These are phyloP conservation scores for Philotrypesis tridentata DNA, from an alignment of 1,140 invertebrate genomes.

Conservation along the genomic window DNA sequence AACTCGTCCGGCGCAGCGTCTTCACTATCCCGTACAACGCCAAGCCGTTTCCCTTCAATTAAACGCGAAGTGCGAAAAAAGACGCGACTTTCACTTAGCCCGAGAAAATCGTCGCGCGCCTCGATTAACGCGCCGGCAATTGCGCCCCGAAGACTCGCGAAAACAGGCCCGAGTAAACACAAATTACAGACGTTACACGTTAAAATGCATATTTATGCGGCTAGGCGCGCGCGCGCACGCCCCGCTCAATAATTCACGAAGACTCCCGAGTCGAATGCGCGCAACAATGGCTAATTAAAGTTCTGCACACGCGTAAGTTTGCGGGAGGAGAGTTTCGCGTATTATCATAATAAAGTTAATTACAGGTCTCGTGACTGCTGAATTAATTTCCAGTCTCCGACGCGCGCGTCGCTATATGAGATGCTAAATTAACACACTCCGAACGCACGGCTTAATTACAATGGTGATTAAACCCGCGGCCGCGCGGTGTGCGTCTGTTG, in stretches of 20 bases:
- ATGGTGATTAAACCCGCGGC: conserved; percentile 15
- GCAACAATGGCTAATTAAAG: conserved; percentile 42
- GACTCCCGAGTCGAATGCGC: too few relatives aligned
- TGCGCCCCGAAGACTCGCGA: background rate
- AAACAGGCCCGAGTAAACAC: background rate
- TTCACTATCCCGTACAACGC: background rate
- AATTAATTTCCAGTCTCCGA: conserved; percentile 39
- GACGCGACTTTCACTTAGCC: background rate
- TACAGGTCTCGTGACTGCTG: conserved; percentile 14
- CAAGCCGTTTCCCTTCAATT: background rate
- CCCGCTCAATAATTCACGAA: conserved; percentile 1
- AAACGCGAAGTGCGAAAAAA: background rate
- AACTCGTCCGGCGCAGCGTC: too few relatives aligned
- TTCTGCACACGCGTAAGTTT: conserved; percentile 14
- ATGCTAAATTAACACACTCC: conserved; percentile 21
- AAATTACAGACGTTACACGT: background rate
- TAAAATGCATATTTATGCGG: background rate
- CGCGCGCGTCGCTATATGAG: background rate
- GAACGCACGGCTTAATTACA: conserved; percentile 43
- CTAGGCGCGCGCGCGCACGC: background rate
- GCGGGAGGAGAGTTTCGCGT: conserved; percentile 33
- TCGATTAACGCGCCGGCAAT: too few relatives aligned
- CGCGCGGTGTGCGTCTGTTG: too few relatives aligned
- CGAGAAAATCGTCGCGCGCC: background rate
- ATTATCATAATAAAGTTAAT: conserved; percentile 47